Conservation (phyloP, 2,797 vertebrate genomes). For the Loris lydekkerianus region DNA sequence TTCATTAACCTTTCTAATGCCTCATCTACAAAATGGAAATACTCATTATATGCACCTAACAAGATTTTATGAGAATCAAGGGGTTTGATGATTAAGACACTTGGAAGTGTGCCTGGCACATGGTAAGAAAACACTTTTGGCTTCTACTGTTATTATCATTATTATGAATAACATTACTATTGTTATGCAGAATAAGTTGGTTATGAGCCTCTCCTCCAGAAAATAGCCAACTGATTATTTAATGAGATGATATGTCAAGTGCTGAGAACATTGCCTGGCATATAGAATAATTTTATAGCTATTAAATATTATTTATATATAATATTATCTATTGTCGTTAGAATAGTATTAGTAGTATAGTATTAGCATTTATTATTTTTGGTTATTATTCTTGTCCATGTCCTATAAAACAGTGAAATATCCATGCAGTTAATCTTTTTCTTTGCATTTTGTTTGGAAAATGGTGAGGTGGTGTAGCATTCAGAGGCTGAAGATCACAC, state of each 20-base stretch:
- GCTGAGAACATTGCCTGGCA: not conserved
- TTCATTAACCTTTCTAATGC: constrained; percentile 22
- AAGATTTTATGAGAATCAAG: constrained; percentile 31
- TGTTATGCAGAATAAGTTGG: not conserved
- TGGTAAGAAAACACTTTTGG: not conserved
- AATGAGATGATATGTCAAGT: constrained; percentile 54
- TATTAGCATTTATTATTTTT: constrained; percentile 30
- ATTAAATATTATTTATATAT: constrained; percentile 29
- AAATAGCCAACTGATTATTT: constrained; percentile 31
- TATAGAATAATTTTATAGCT: not conserved
- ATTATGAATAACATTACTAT: not conserved
- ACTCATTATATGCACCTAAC: not conserved
- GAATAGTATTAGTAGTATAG: not conserved
- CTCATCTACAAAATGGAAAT: constrained; percentile 45
- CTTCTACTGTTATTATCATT: not conserved
- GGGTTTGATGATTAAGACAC: not conserved
- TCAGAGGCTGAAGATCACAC: not conserved
- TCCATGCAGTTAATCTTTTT: not conserved
- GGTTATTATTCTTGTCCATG: not conserved
- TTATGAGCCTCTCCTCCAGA: not conserved
- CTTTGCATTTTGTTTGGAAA: constrained; percentile 52
- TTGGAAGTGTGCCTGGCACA: not conserved
- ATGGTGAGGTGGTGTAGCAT: not conserved
- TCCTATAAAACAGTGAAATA: constrained; percentile 37
- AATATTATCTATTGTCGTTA: not conserved